Percentiles rank a stretch among this genome's conserved stretches.
These are phyloP conservation scores for Athetis lepigone DNA, from an alignment of 2,888 invertebrate species.

Conservation along the genomic window DNA sequence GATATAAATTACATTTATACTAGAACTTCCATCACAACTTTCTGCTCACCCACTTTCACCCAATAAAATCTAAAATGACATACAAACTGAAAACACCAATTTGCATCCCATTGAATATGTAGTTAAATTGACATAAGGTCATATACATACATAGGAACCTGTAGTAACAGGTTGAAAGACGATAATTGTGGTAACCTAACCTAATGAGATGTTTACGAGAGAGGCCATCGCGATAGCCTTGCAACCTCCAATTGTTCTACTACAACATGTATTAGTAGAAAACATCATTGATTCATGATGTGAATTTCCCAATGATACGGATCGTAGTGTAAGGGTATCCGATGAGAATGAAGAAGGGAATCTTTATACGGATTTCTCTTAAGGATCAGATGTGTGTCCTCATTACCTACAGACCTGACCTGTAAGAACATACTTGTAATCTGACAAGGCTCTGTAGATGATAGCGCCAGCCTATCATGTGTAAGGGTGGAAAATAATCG, in stretches of 20 bases:
- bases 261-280: conserved; percentile 43
- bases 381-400: conserved; percentile 6
- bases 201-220: conserved; percentile 55
- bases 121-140: conserved; percentile 61
- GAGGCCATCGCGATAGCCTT: conserved; percentile 54
- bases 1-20: not conserved
- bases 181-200: conserved; percentile 55
- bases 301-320: conserved; percentile 45
- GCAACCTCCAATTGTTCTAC: conserved; percentile 51
- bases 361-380: conserved; percentile 42
- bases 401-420: conserved; percentile 30
- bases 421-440: conserved; percentile 46
- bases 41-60: conserved; percentile 16
- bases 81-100: conserved; percentile 47
- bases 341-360: conserved; percentile 24
- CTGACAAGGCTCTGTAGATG: conserved; percentile 48
- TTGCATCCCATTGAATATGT: conserved; percentile 34
- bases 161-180: conserved; percentile 58
- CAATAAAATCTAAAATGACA: conserved; percentile 29
- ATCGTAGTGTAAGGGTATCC: conserved; percentile 40
- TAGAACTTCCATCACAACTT: conserved; percentile 21
- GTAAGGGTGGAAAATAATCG: conserved; percentile 15
- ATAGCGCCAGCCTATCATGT: conserved; percentile 33
- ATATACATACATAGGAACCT: conserved; percentile 44
- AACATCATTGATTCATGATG: conserved; percentile 51